Percentiles rank a stretch among this genome's conserved stretches.
These are phyloP conservation scores for Sesia apiformis DNA, from an alignment of 2,888 invertebrate genomes.

Conservation along the genomic window DNA sequence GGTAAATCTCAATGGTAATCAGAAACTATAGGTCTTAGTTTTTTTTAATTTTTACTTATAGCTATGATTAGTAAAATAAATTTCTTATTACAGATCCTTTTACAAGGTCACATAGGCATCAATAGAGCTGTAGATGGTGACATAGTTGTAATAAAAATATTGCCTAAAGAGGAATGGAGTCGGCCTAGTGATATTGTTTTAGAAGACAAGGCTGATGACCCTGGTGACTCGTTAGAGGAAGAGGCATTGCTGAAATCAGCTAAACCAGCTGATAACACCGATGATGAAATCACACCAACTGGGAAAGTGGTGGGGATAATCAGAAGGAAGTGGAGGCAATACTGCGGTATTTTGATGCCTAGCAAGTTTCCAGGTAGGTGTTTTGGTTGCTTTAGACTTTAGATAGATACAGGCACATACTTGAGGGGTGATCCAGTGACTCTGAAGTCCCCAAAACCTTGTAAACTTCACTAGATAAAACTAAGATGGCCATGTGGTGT, in stretches of 20 bases:
- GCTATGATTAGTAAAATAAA: no score
- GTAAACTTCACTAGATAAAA: background rate
- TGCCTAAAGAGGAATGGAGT: constrained; percentile 93
- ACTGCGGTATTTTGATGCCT: constrained; percentile 94
- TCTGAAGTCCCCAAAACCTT: no score
- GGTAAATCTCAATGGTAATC: no score
- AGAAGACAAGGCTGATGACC: constrained; percentile 83
- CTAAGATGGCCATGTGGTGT: background rate
- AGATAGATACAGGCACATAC: no score
- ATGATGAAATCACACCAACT: constrained; percentile 62
- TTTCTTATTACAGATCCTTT: constrained; percentile 75
- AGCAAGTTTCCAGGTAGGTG: constrained; percentile 77
- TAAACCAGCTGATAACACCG: constrained; percentile 26
- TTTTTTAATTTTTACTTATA: no score
- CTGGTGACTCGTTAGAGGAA: constrained; percentile 79
- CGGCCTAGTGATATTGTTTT: constrained; percentile 89
- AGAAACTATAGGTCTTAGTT: no score
- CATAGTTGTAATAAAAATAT: constrained; percentile 90
- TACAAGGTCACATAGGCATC: constrained; percentile 89
- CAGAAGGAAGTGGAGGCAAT: constrained; percentile 96
- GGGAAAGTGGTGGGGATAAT: constrained; percentile 90
- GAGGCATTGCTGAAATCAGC: constrained; percentile 56
- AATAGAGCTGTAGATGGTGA: constrained; percentile 98
- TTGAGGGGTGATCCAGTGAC: no score
- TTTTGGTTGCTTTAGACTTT: background rate